A percentile compares a stretch with the other conserved stretches of the same genome.
Conservation (phyloP, 1,140 invertebrate species). For the Teleogryllus occipitalis region DNA sequence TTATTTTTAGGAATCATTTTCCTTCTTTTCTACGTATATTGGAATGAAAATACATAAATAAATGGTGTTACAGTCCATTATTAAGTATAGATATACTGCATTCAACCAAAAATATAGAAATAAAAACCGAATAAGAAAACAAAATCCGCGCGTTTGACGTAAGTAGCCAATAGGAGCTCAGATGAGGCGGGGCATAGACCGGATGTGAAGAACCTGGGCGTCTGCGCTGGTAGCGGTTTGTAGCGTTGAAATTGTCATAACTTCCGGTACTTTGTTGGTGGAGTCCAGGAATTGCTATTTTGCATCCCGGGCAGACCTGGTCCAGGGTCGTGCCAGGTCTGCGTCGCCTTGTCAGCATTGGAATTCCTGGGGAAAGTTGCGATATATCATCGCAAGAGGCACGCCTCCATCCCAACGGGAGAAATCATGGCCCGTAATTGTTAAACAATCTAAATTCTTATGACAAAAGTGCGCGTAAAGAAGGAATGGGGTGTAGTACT, state of each 20-base stretch:
- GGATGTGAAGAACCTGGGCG: background rate
- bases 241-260: slow-evolving; percentile 1
- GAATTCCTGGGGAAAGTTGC: too few relatives aligned
- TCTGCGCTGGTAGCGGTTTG: background rate
- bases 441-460: background rate
- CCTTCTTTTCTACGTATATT: too few relatives aligned
- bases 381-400: too few relatives aligned
- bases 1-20: too few relatives aligned
- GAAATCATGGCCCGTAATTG: background rate
- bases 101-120: background rate
- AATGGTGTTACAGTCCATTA: too few relatives aligned
- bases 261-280: slow-evolving; percentile 3
- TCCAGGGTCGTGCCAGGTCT: background rate
- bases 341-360: too few relatives aligned
- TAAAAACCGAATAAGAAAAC: background rate
- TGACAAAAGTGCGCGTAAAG: background rate
- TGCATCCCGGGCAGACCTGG: slow-evolving; percentile 2
- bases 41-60: too few relatives aligned
- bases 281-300: slow-evolving; percentile 1
- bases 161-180: background rate
- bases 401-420: background rate
- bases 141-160: background rate
- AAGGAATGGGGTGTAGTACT: background rate
- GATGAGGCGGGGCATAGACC: background rate
- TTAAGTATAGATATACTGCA: background rate